Base-by-base conservation (phyloP, 2,797 vertebrate species). In the Carapus acus region DNA sequence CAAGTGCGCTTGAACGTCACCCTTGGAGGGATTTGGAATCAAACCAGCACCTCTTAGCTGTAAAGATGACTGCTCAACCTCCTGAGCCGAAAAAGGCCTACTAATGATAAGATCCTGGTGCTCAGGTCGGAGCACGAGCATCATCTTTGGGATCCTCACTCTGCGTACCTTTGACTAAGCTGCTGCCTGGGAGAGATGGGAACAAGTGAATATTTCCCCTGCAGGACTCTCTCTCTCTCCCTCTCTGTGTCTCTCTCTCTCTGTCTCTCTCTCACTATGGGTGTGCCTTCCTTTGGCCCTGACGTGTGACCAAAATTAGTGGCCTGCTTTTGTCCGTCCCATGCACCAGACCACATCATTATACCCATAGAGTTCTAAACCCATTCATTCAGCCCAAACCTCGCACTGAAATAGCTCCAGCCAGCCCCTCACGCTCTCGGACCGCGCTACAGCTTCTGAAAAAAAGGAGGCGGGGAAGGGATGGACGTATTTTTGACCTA, bases 241-340 rank as follows among this genome's bases (percentile, higher is more conserved):
- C n/a, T n/a, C n/a, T n/a, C n/a, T n/a, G n/a, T n/a, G n/a, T n/a
- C n/a, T n/a, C n/a, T n/a, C n/a, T n/a, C n/a, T n/a, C n/a, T n/a
- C n/a, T n/a, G n/a, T n/a, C n/a, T n/a, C n/a, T n/a, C n/a, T n/a
- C n/a, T n/a, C n/a, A n/a, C n/a, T n/a, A n/a, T 74, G 88, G 87
- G 88, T 80, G 86, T 88, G 87, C 73, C 86, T 42, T 24, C 71
- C 66, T n/a, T 69, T 61, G 76, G 76, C 71, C 74, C 60, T 21
- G 6, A 59, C 66, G 45, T 69, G 71, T 81, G 78, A 89, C 88
- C 88, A 88, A 85, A 89, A 89, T 88, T 80, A 85, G 61, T 83
- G 84, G 79, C 74, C 76, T 86, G 71, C 78, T 82, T 84, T 80
- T 74, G 85, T 84, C 75, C 75, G 11, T 78, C 67, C 64, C 69